phyloP scores from a whole-genome alignment of 2,888 invertebrate genomes.

The Cataglyphis livida region DNA sequence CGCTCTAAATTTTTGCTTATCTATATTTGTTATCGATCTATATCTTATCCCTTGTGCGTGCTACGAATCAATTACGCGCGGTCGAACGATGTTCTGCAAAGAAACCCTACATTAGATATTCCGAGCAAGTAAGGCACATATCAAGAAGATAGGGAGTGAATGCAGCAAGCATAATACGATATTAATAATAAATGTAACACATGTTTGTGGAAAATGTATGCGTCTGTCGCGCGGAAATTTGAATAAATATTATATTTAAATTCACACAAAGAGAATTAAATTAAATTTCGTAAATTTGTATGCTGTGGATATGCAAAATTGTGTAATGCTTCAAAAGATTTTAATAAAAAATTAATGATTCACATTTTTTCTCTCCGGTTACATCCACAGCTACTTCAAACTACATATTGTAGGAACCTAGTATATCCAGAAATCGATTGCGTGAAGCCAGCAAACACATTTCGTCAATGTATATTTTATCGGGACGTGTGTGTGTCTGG shows the following conservation, averaged over 20 bases:
- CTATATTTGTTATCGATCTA: constrained; percentile 23
- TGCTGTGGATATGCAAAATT: background rate
- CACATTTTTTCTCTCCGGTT: background rate
- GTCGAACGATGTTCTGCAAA: constrained; percentile 22
- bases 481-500: background rate
- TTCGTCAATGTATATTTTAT: constrained; percentile 23
- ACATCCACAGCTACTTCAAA: background rate
- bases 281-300: constrained; percentile 1
- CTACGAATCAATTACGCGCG: constrained; percentile 35
- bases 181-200: constrained; percentile 35
- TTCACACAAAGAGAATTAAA: background rate
- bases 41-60: constrained; percentile 28
- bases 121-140: constrained; percentile 26
- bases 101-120: constrained; percentile 38
- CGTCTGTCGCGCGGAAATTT: background rate
- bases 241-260: background rate
- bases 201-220: background rate
- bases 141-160: background rate
- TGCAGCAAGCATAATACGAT: constrained; percentile 14
- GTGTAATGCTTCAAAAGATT: background rate
- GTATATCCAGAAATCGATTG: constrained; percentile 26
- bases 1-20: constrained; percentile 31
- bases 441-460: constrained; percentile 9
- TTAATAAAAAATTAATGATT: background rate
- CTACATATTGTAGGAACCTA: background rate